Conservation (phyloP, 2,888 invertebrate genomes). For the Parthenolecanium corni region DNA sequence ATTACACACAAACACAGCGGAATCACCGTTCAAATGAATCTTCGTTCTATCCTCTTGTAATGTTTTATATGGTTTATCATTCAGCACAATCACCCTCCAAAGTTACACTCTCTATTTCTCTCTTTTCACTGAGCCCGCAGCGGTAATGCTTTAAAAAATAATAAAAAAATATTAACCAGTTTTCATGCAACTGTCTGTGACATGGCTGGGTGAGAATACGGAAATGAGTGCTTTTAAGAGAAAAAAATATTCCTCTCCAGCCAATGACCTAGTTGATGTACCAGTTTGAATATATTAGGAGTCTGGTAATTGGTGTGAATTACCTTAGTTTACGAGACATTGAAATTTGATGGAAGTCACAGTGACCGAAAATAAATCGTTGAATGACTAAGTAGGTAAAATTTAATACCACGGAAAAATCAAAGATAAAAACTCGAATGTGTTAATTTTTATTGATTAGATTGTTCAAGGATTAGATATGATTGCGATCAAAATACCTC, state of each 20-base stretch:
- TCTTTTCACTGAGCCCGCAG: constrained; percentile 1
- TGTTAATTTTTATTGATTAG: too few relatives aligned
- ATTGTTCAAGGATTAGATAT: too few relatives aligned
- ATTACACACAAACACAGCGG: constrained; percentile 9
- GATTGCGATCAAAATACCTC: too few relatives aligned
- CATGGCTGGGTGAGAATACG: not conserved
- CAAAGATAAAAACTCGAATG: too few relatives aligned
- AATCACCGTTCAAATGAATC: constrained; percentile 21
- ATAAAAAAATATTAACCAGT: constrained; percentile 19
- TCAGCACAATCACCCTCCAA: constrained; percentile 9
- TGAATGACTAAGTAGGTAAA: too few relatives aligned
- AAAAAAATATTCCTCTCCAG: too few relatives aligned
- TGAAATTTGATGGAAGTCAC: too few relatives aligned
- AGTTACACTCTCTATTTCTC: constrained; percentile 7
- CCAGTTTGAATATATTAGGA: not conserved
- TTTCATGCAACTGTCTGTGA: constrained; percentile 9
- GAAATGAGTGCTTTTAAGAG: too few relatives aligned
- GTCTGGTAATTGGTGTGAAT: too few relatives aligned
- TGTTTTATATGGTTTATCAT: constrained; percentile 23
- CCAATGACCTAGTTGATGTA: not conserved
- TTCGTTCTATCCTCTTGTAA: constrained; percentile 21
- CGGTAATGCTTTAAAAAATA: constrained; percentile 12
- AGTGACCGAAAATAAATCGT: too few relatives aligned
- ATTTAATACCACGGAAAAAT: too few relatives aligned
- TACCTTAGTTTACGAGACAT: too few relatives aligned